Base-by-base conservation (phyloP, 2,797 vertebrate species). In the Chromobotia macracanthus region DNA sequence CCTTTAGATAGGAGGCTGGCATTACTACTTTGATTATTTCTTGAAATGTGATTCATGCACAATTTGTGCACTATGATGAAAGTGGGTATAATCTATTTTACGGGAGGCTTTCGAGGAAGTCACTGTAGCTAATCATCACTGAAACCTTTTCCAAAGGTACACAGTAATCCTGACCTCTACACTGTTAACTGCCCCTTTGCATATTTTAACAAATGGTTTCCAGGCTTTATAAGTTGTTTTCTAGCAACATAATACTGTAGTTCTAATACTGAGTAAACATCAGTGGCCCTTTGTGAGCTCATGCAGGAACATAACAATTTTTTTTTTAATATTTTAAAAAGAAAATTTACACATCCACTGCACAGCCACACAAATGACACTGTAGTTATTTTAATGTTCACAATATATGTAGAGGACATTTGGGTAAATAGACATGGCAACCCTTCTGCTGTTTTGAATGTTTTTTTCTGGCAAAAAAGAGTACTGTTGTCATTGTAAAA, bases 201-300 rank as follows among this genome's bases (percentile, higher is more conserved):
- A 83, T 91, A 82, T 90, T 90, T 87, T 88, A 91, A 90, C 91
- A 85, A 72, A 13, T 25, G 82, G 84, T 87, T 87, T 58, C 84
- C 88, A 81, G 86, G 87, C 81, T 88, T 86, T 84, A 76, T 81
- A 90, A 89, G 89, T 77, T 83, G 85, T 92, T 91, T 90, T 93
- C 91, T 90, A 87, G 92, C 92, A 93, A 93, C 92, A 88, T 77
- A 79, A 84, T 87, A 56, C 77, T 79, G 76, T 69, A 77, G 66
- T 46, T 46, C 21, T 11, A n/a, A n/a, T n/a, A n/a, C n/a, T 82
- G 67, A 82, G 89, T 82, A 89, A 92, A 93, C 88, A 91, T 87
- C 84, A 63, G 75, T 64, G 56, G 82, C 48, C 51, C 75, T 71
- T 71, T 63, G 67, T 67, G 63, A 2, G 23, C 60, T 35, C 46